phyloP scores from a whole-genome alignment of 2,888 invertebrate species.

The Acheta domesticus region DNA sequence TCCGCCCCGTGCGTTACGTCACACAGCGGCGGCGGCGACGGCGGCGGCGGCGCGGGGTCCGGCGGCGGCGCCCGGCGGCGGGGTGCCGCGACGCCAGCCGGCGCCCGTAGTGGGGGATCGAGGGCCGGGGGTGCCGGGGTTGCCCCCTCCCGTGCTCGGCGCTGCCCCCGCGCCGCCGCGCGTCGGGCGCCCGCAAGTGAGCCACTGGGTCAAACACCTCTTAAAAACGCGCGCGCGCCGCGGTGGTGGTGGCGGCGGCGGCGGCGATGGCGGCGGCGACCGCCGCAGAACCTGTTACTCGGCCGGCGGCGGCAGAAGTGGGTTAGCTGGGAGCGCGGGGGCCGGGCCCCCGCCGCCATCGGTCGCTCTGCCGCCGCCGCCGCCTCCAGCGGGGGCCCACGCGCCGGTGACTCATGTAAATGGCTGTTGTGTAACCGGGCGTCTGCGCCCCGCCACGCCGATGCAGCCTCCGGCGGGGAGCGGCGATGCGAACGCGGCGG shows the following conservation, averaged over 20 bases:
- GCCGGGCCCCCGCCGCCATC: background rate
- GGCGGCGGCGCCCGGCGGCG: background rate
- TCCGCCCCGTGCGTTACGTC: constrained; percentile 19
- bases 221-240: constrained; percentile 18
- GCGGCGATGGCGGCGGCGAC: background rate
- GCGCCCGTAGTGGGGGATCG: background rate
- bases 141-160: background rate
- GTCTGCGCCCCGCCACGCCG: background rate
- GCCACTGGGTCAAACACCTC: constrained; percentile 24
- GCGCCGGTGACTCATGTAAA: constrained; percentile 18
- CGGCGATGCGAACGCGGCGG: too few relatives aligned
- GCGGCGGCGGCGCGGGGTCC: background rate
- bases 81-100: background rate
- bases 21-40: constrained; percentile 6
- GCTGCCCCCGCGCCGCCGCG: constrained; percentile 18
- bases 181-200: constrained; percentile 21
- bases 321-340: constrained; percentile 18
- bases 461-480: too few relatives aligned
- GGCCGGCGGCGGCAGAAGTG: background rate
- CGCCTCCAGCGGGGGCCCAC: background rate
- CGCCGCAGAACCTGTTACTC: constrained; percentile 10
- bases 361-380: background rate
- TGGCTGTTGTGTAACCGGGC: background rate
- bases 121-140: background rate
- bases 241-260: background rate